Percentiles rank a stretch among this genome's conserved stretches.
Conservation (phyloP, 2,888 invertebrate species). For the Drosophila parthenogenetica region DNA sequence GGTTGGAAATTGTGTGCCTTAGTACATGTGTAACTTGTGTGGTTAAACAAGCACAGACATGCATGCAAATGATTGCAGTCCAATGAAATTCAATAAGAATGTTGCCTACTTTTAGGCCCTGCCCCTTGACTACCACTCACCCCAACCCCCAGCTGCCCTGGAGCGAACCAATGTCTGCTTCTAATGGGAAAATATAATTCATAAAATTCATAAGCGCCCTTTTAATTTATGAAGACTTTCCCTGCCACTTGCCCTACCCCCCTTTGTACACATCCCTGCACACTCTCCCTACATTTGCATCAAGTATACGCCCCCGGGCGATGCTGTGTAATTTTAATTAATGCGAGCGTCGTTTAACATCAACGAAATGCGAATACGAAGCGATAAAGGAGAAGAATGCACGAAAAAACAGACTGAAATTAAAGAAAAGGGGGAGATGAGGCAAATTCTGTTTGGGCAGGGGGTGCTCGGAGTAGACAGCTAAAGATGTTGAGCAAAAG, state of each 20-base stretch:
- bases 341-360: constrained; percentile 66
- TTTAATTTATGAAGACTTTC: constrained; percentile 72
- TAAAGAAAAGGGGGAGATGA: neutral
- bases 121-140: too few species aligned
- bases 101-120: constrained; percentile 55
- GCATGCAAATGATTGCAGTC: constrained; percentile 74
- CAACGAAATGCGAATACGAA: constrained; percentile 72
- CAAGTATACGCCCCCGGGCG: constrained; percentile 46
- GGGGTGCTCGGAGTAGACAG: neutral
- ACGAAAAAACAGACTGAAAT: constrained; percentile 11
- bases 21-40: constrained; percentile 49
- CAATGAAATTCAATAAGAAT: constrained; percentile 71
- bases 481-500: constrained; percentile 37
- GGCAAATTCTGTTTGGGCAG: neutral
- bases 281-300: neutral
- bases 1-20: neutral
- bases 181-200: constrained; percentile 65
- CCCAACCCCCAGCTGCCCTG: neutral
- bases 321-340: constrained; percentile 73
- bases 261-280: neutral
- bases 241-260: neutral
- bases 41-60: constrained; percentile 72
- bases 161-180: constrained; percentile 46
- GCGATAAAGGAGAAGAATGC: constrained; percentile 23
- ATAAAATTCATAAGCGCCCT: constrained; percentile 79